Evolutionary conservation across 2,888 invertebrate genomes (phyloP).

Genomic region (Dasypogon diadema): DNA sequence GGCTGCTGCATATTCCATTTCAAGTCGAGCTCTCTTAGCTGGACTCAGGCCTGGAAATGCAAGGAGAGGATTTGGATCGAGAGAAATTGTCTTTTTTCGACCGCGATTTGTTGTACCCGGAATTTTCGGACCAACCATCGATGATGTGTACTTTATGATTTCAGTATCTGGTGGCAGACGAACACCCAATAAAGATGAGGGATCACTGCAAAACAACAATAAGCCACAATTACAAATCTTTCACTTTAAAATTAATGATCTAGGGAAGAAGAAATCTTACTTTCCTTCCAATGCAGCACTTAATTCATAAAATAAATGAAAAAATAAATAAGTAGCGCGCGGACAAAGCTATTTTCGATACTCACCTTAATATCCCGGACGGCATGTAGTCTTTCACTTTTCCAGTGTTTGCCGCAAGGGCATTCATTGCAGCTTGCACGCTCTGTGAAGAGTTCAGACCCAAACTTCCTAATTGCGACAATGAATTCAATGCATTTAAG

Average conservation of each 20-base stretch:
- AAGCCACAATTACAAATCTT: not conserved
- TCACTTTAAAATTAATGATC: not conserved
- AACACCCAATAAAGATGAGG: conserved; percentile 85
- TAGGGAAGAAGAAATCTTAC: conserved; percentile 68
- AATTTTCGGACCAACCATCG: conserved; percentile 86
- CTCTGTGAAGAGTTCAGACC: conserved; percentile 68
- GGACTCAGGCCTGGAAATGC: conserved; percentile 71
- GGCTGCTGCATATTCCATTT: conserved; percentile 69
- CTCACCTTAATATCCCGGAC: conserved; percentile 70
- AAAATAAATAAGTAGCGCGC: conserved; percentile 57
- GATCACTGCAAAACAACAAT: conserved; percentile 73
- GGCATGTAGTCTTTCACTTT: conserved; percentile 68
- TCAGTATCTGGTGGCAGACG: conserved; percentile 89
- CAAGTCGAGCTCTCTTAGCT: conserved; percentile 68
- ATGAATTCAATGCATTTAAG: conserved; percentile 67
- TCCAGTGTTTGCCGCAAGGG: conserved; percentile 65
- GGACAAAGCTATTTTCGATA: conserved; percentile 54
- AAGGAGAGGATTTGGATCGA: conserved; percentile 76
- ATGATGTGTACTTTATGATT: conserved; percentile 91
- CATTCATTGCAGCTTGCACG: conserved; percentile 69
- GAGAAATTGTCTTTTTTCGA: conserved; percentile 88
- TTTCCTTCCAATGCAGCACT: conserved; percentile 81
- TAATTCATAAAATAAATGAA: conserved; percentile 58
- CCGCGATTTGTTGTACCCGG: conserved; percentile 87
- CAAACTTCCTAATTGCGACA: conserved; percentile 67